Base-by-base conservation (phyloP, 1,140 invertebrate genomes). In the Adelges cooleyi region DNA sequence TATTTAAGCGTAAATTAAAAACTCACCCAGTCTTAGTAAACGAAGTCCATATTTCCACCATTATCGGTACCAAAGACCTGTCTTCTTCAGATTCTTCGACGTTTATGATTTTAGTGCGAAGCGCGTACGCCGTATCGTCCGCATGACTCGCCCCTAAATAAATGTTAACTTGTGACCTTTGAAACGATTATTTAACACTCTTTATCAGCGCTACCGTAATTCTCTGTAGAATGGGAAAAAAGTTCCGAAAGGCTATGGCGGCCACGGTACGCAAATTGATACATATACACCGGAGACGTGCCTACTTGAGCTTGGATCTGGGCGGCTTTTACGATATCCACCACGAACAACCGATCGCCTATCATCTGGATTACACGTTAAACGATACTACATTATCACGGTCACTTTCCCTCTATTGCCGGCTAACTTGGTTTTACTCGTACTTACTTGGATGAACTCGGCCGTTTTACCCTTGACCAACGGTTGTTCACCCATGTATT, bases 211-310 rank as follows among this genome's bases (percentile, higher is more conserved):
- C 6, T 48, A 67, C 48, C 56, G 1, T 42, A 67, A 36, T 53
- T 36, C 22, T 53, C 23, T 10, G 23, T 17, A 1, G 38, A 50
- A 4, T 67, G 50, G 0, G 54, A 13, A 25, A 50, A 59, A 18
- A 27, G 0, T 17, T 59, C 44, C 9, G 67, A 56, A 15, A 69
- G 48, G 44, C 66, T 70, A 46, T 69, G 65, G 11, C 68, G 56
- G 2, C 70, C 70, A 6, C 65, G 49, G 15, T 70, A 70, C 15
- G 18, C 65, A 59, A 72, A 72, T 17, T 69, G 44, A 33, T 71
- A 71, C 23, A 71, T 68, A 65, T 69, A 72, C 0, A 71, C 70
- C 0, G 69, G 68, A 33, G 65, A 66, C 3, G 49, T 62, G 29
- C 52, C 67, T 3, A 40, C 23, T 11, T 38, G 27, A 0, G 72